Evolutionary conservation across 2,888 invertebrate species (phyloP), one percentile per base, ranked within the genome.

Genomic region (Myathropa florea): DNA sequence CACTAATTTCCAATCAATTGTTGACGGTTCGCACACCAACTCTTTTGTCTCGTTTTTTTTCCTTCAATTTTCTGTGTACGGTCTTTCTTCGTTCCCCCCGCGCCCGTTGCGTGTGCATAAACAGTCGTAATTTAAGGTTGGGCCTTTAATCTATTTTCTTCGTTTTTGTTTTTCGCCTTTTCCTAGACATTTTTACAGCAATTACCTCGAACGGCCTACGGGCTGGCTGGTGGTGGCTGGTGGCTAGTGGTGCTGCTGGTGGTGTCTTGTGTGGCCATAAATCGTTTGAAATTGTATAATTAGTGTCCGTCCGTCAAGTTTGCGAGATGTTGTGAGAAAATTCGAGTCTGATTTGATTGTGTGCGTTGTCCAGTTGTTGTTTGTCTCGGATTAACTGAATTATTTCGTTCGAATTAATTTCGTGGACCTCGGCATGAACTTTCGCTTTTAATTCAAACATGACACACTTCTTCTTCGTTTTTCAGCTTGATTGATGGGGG

Each of bases 1-100:
- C 75, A 67, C 55, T 67, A 75, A 84, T 71, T 84, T 76, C 70
- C 80, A 84, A 84, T 84, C 84, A 81, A 81, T 81, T 84, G 84
- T 84, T 71, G 73, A 46, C 75, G 81, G 33, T 79, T 79, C 28
- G 57, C 14, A 9, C 26, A 24, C 64, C 79, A 83, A 55, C 79
- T 83, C 83, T 79, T 83, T 83, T 83, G 83, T 73, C 30, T 59
- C 53, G 71, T 73, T 79, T 18, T 26, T 72, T 57, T 64, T 57
- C n/a, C n/a, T n/a, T n/a, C n/a, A n/a, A n/a, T 24, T 67, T 53
- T 60, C 12, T 39, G 21, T 65, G 60, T 67, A 14, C 60, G 33
- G 26, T 73, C 23, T 26, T 61, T 73, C 28, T 63, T 59, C 2
- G n/a, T 18, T n/a, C 0, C 12, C 21, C 24, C 18, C 23, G 12